phyloP scores from a whole-genome alignment of 2,113 vertebrate species.

The Pyrgilauda ruficollis region DNA sequence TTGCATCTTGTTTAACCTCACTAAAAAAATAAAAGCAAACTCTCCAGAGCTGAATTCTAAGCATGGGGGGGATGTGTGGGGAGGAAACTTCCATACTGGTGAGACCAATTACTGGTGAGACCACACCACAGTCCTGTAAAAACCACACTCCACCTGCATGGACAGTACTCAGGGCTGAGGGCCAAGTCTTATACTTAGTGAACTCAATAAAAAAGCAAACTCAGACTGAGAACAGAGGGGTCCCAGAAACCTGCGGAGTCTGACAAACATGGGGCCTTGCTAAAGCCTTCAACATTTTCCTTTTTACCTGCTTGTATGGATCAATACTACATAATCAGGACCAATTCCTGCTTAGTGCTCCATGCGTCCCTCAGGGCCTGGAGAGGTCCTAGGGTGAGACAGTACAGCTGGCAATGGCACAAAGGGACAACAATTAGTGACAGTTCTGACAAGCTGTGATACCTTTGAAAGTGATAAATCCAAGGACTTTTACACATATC shows the following conservation, averaged over 20 bases:
- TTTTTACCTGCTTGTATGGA: background rate
- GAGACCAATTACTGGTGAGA: background rate
- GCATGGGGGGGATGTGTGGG: too few species aligned
- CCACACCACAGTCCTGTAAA: background rate
- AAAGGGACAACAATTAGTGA: background rate
- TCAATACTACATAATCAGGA: background rate
- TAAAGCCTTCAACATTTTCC: background rate
- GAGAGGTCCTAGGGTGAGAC: background rate
- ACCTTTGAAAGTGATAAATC: background rate
- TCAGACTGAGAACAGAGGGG: background rate
- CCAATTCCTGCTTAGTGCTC: background rate
- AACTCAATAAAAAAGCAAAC: background rate
- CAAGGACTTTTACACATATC: background rate
- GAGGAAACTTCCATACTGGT: background rate
- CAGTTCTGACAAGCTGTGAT: background rate
- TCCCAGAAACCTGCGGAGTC: background rate
- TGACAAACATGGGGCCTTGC: background rate
- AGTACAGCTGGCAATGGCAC: background rate
- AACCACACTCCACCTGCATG: background rate
- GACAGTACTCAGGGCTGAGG: background rate
- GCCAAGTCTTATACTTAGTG: background rate
- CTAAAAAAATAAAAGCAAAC: background rate
- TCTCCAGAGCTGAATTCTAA: background rate
- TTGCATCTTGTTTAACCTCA: background rate
- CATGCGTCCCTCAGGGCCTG: background rate